A percentile compares a stretch with the other conserved stretches of the same genome.
Conservation (phyloP, 2,888 invertebrate genomes). For the Apotomis betuletana region DNA sequence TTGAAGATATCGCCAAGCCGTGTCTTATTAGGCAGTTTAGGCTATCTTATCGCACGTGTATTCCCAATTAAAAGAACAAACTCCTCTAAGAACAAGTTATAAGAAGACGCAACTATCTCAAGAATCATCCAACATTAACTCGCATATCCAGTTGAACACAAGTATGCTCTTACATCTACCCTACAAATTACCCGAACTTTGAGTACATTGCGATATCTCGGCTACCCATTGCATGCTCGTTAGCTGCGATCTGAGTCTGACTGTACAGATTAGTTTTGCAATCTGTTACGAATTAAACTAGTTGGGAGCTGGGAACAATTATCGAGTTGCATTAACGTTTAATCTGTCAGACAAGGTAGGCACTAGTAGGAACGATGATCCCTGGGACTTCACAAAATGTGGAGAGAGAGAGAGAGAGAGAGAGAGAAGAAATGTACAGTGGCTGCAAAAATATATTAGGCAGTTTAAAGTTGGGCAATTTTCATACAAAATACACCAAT, state of each 20-base stretch:
- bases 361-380: no score
- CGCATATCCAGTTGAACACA: constrained; percentile 18
- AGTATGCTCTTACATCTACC: constrained; percentile 5
- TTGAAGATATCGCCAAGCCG: no score
- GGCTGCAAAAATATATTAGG: no score
- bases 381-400: no score
- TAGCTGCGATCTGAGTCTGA: constrained; percentile 26
- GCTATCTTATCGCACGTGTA: no score
- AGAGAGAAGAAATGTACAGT: no score
- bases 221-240: constrained; percentile 21
- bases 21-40: no score
- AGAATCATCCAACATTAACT: background rate
- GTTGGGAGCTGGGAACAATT: constrained; percentile 15
- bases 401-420: no score
- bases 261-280: constrained; percentile 31
- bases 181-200: constrained; percentile 25
- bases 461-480: no score
- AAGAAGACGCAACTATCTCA: constrained; percentile 4
- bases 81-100: background rate
- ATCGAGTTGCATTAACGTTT: constrained; percentile 12
- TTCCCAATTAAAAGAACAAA: no score
- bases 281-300: constrained; percentile 28
- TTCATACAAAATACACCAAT: no score
- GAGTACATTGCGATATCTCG: constrained; percentile 18
- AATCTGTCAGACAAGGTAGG: background rate